A percentile compares a stretch with the other conserved stretches of the same genome.
Conservation (phyloP, 2,888 invertebrate genomes). For the Netelia virgata region DNA sequence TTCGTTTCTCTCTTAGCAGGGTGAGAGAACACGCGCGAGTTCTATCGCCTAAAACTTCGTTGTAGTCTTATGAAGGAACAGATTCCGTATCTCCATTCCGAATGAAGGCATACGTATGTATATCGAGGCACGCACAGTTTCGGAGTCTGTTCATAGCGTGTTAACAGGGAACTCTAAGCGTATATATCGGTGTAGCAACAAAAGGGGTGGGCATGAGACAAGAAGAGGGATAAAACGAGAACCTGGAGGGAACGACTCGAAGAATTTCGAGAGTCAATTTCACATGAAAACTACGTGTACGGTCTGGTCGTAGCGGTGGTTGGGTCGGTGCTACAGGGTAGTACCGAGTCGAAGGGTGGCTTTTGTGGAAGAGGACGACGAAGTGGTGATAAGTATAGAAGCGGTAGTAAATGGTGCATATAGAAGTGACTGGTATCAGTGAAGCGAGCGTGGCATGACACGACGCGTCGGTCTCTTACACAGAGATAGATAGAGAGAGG, state of each 20-base stretch:
- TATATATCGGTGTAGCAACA: background rate
- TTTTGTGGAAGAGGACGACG: constrained; percentile 12
- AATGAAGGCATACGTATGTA: constrained; percentile 25
- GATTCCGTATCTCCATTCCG: background rate
- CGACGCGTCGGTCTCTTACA: constrained; percentile 38
- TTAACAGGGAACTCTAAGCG: constrained; percentile 12
- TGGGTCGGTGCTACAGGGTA: background rate
- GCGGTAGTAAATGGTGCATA: constrained; percentile 55
- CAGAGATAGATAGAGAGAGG: too few species aligned
- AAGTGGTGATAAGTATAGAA: constrained; percentile 48
- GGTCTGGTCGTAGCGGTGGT: background rate
- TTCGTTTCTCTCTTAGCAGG: too few species aligned
- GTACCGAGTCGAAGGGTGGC: constrained; percentile 17
- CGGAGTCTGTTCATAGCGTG: constrained; percentile 21
- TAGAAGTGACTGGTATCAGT: constrained; percentile 54
- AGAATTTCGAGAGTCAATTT: constrained; percentile 64
- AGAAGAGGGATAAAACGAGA: constrained; percentile 28
- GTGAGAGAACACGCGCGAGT: too few species aligned
- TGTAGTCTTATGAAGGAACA: background rate
- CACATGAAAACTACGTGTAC: constrained; percentile 27
- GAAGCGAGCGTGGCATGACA: constrained; percentile 58
- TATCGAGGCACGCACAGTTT: constrained; percentile 16
- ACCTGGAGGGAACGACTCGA: constrained; percentile 29
- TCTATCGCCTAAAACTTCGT: too few species aligned
- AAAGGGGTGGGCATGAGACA: constrained; percentile 15